Base-by-base conservation (phyloP, 2,113 vertebrate genomes). In the Heterotilapia buettikoferi region DNA sequence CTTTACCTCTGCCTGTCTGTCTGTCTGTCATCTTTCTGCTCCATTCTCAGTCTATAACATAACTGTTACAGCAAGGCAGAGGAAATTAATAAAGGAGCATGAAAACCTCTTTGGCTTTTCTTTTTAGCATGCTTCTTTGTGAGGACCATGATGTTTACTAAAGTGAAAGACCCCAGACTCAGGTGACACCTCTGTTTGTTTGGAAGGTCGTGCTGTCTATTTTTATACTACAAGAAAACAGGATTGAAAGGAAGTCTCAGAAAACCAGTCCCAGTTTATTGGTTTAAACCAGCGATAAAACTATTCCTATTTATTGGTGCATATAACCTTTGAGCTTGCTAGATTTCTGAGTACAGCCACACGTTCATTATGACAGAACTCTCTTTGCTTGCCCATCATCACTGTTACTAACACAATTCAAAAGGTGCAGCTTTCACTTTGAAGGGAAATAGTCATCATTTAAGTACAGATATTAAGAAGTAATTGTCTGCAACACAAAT, bases 11-110 rank as follows among this genome's bases (percentile, higher is more conserved):
- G 61, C 14, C 73, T 82, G 4, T 0, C 43, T 45, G 3, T 1
- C 45, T 50, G 57, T 14, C 52, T 53, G 52, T 10, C 10, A 29
- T 76, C 43, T 29, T 3, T 76, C 71, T 78, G 71, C 95, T 94
- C 91, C 96, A 96, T 96, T 90, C 82, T 92, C 95, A 85, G 85
- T 92, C 43, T n/a, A 40, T 92, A 88, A 88, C 93, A 91, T 94
- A 59, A 14, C 53, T 56, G 7, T 24, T 52, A 13, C 14, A 59
- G 57, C 57, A 18, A 85, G 33, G 16, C 59, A 79, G 66, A 57
- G n/a, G 40, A 68, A 78, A 61, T 21, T 12, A 52, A 76, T 6
- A 54, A 50, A 26, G 45, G 9, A 21, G 45, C 47, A 14, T 9
- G 33, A 71, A 56, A 68, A 63, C 50, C 57, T 29, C 33, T 78